A percentile compares a stretch with the other conserved stretches of the same genome.
These are phyloP conservation scores for Cotesia typhae DNA, from an alignment of 1,140 invertebrate species.

Conservation along the genomic window DNA sequence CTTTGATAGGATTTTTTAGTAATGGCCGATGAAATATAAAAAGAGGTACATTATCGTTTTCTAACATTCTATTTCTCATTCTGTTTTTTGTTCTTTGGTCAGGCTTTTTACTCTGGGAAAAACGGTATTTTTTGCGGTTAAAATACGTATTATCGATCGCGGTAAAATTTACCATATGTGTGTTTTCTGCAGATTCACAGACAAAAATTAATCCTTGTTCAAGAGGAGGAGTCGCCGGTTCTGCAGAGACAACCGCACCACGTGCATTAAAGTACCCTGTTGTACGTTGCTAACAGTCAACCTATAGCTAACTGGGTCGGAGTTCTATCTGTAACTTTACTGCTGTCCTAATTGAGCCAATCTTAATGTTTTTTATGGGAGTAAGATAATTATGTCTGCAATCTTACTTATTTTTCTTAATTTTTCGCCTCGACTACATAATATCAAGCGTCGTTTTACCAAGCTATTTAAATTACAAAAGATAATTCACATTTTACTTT, in stretches of 20 bases:
- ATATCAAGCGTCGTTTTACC: too few relatives aligned
- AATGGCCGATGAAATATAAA: too few relatives aligned
- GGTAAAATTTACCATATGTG: slow-evolving; percentile 30
- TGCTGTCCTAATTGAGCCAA: slow-evolving; percentile 26
- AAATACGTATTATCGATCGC: slow-evolving; percentile 44
- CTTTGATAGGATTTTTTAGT: too few relatives aligned
- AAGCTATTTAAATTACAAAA: too few relatives aligned
- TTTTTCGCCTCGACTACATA: not conserved
- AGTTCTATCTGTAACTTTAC: slow-evolving; percentile 7
- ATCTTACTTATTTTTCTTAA: slow-evolving; percentile 1
- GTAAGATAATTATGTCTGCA: slow-evolving; percentile 7
- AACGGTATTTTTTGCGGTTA: slow-evolving; percentile 38
- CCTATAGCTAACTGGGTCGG: not conserved
- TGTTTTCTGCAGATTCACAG: slow-evolving; percentile 9
- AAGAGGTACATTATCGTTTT: too few relatives aligned
- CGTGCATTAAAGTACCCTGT: slow-evolving; percentile 23
- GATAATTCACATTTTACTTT: too few relatives aligned
- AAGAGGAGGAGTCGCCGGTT: not conserved
- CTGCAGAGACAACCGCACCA: slow-evolving; percentile 29
- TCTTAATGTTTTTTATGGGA: not conserved
- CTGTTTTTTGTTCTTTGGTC: too few relatives aligned
- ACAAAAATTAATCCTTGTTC: too few relatives aligned
- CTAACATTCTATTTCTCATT: too few relatives aligned
- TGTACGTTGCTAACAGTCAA: slow-evolving; percentile 6
- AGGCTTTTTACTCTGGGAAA: too few relatives aligned